Evolutionary conservation across 1,140 invertebrate species (phyloP), one percentile per base, ranked within the genome.

Genomic region (Dreissena polymorpha): DNA sequence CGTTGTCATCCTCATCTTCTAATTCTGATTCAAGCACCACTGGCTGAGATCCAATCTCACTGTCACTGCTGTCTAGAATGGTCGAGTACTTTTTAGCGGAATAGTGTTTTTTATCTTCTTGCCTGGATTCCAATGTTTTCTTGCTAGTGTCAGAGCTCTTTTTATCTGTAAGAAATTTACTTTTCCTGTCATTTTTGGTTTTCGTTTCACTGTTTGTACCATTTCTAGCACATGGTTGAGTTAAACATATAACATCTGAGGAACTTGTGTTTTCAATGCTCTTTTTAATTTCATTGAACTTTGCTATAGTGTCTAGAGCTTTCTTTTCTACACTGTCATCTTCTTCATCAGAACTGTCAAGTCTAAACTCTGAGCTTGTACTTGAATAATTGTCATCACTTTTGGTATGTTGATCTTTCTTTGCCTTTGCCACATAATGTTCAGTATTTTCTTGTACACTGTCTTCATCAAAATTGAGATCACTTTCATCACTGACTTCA

Each of bases 211-310:
- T 60, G 3, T 60, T 60, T 18, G 21, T 23, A n/a, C 57, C 57
- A 39, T 39, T 39, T 8, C 39, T 39, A 39, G 39, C 39, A 8
- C 39, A 39, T 39, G 39, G 39, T 39, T 39, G 39, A 39, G 39
- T 39, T 39, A 39, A 39, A 39, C 39, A 2, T 5, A 5, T 5
- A 39, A 8, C 3, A 39, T 39, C 39, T 39, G 39, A 39, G 39
- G 39, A 39, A 39, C 39, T 39, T 39, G 39, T 39, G 16, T 60
- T 60, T 6, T 60, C 57, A 60, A 60, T 23, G 21, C 57, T 74
- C 65, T 85, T 67, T 63, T 69, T 71, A 14, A 85, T 74, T 14
- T 86, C 71, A 65, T 85, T 64, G 27, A 73, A 75, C 14, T 74
- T 74, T 23, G 39, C 13, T 10, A 70, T 85, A 55, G 18, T 65